These are phyloP conservation scores for Nothoprocta perdicaria DNA, from an alignment of 2,113 vertebrate genomes.

Conservation along the genomic window DNA sequence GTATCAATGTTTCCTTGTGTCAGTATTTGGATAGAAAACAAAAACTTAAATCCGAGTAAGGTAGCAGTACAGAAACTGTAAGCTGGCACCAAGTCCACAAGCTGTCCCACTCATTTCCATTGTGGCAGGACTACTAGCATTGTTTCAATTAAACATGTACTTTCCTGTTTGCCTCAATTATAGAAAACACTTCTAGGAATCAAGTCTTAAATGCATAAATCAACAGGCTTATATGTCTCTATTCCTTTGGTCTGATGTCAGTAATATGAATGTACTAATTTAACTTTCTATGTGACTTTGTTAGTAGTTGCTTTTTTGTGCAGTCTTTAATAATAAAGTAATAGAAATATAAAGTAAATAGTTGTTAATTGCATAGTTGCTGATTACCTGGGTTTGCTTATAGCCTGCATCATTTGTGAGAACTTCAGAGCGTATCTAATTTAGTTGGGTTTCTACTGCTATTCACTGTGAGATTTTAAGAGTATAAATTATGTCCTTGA, in stretches of 20 bases:
- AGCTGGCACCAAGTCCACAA: neutral
- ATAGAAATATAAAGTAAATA: neutral
- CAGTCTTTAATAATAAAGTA: too few relatives aligned
- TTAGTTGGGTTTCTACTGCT: neutral
- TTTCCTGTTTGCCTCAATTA: neutral
- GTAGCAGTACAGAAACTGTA: neutral
- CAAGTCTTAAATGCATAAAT: neutral
- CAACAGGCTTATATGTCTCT: neutral
- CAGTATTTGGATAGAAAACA: neutral
- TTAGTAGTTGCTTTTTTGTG: neutral
- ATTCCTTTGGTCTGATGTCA: neutral
- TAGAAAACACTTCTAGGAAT: neutral
- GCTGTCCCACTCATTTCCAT: neutral
- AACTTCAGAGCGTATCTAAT: neutral
- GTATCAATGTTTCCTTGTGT: neutral
- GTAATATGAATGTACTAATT: neutral
- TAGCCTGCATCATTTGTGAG: neutral
- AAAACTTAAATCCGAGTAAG: neutral
- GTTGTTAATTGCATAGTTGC: neutral
- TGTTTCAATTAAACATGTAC: accelerated
- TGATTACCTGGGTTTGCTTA: neutral
- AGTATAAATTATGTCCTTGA: constrained; percentile 16
- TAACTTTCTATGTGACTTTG: neutral
- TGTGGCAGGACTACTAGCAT: neutral
- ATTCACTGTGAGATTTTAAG: constrained; percentile 3